These are phyloP conservation scores for Sesamia inferens DNA, from an alignment of 2,888 invertebrate genomes.

Conservation along the genomic window DNA sequence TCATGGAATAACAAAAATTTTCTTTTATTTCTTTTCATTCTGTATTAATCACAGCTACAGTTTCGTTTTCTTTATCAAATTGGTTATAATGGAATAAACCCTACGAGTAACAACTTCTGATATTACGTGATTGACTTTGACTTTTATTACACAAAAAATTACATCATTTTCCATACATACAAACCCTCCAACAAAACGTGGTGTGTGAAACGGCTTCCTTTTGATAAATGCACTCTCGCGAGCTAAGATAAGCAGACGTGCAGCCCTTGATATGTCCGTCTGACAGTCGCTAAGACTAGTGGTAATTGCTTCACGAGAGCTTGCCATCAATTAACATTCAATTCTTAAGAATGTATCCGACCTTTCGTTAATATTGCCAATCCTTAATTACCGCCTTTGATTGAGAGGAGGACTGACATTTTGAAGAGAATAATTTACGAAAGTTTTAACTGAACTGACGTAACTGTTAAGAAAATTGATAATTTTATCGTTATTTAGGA, in stretches of 20 bases:
- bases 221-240: conserved; percentile 74
- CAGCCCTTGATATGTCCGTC: conserved; percentile 74
- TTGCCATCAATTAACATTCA: conserved; percentile 62
- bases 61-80: not conserved
- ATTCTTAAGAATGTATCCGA: conserved; percentile 55
- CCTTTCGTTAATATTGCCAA: conserved; percentile 53
- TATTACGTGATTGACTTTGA: not conserved
- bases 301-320: conserved; percentile 77
- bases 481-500: conserved; percentile 6
- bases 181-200: conserved; percentile 1
- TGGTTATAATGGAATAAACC: not conserved
- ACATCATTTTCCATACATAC: not conserved
- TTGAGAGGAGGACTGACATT: conserved; percentile 35
- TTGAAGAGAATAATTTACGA: conserved; percentile 29
- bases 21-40: not conserved
- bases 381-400: conserved; percentile 55
- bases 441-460: conserved; percentile 6
- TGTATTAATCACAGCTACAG: not conserved
- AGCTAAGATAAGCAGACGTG: conserved; percentile 75
- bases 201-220: conserved; percentile 62
- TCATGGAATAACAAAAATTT: not conserved
- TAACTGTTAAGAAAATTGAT: conserved; percentile 23
- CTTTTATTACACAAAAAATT: not conserved
- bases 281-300: conserved; percentile 72
- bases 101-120: too few species aligned